phyloP scores from a whole-genome alignment of 1,140 invertebrate species.

The Palaemon carinicauda region DNA sequence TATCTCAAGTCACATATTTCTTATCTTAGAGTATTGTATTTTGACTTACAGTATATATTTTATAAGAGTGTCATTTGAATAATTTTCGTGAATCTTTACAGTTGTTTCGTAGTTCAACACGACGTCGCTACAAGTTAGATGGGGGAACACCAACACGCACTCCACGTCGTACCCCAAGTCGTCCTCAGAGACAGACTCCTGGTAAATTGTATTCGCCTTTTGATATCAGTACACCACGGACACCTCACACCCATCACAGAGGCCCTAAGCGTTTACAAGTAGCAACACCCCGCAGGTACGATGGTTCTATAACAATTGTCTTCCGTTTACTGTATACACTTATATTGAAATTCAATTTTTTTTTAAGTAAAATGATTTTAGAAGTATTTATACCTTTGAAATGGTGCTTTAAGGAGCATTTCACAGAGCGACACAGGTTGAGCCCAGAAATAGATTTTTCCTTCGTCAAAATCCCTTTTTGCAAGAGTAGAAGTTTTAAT shows the following conservation, averaged over 20 bases:
- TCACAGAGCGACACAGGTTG: no score
- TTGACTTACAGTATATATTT: not conserved
- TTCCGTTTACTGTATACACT: no score
- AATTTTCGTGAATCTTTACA: not conserved
- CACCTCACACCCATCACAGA: slow-evolving; percentile 35
- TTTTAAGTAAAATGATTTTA: no score
- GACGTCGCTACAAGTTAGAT: slow-evolving; percentile 49
- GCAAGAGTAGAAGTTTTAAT: no score
- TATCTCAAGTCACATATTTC: no score
- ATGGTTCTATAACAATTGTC: no score
- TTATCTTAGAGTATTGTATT: not conserved
- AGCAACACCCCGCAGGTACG: slow-evolving; percentile 17
- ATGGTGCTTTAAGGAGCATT: no score
- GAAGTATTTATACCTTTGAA: no score
- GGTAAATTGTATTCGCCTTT: slow-evolving; percentile 57
- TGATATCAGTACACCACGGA: slow-evolving; percentile 47
- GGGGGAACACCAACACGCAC: slow-evolving; percentile 38
- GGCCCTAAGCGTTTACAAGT: slow-evolving; percentile 46
- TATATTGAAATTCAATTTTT: no score
- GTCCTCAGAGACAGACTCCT: slow-evolving; percentile 25
- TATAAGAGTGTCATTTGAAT: no score
- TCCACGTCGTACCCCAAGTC: slow-evolving; percentile 25
- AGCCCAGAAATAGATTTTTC: no score
- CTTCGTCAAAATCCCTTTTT: no score
- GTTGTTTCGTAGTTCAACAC: slow-evolving; percentile 53